A percentile compares a stretch with the other conserved stretches of the same genome.
phyloP scores from a whole-genome alignment of 2,797 vertebrate genomes.

The Anomalospiza imberbis region DNA sequence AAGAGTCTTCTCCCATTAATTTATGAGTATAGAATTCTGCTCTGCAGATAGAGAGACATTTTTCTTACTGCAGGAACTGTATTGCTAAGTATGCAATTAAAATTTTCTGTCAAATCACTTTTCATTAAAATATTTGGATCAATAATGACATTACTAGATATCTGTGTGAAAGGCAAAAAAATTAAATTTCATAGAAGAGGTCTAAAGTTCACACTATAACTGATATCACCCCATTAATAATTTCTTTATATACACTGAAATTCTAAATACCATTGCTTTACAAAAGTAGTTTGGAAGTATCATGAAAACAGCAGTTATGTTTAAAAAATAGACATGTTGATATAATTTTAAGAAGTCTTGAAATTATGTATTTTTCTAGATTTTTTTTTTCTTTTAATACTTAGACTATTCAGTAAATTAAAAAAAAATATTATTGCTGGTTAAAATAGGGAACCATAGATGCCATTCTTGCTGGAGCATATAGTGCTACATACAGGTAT shows the following conservation, averaged over 20 bases:
- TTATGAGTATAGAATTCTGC: not conserved
- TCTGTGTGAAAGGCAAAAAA: not conserved
- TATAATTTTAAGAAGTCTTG: accelerated
- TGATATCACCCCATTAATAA: not conserved
- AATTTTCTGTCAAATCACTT: not conserved
- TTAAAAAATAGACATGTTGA: not conserved
- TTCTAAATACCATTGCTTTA: not conserved
- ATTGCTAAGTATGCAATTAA: not conserved
- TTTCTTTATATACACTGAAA: not conserved
- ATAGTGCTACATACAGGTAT: not conserved
- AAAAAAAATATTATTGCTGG: not conserved
- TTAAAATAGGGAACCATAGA: not conserved
- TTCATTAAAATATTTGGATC: not conserved
- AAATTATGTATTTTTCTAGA: not conserved
- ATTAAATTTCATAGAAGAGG: not conserved
- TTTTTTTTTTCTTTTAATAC: not conserved
- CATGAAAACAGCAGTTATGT: not conserved
- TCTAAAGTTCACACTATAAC: not conserved
- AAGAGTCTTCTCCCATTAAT: not conserved
- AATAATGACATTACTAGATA: not conserved
- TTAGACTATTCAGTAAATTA: no score
- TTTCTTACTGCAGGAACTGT: not conserved
- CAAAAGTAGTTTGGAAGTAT: not conserved
- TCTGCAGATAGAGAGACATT: not conserved
- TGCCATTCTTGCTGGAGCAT: not conserved